A percentile compares a stretch with the other conserved stretches of the same genome.
phyloP scores from a whole-genome alignment of 2,113 vertebrate species.

The Elgaria multicarinata region DNA sequence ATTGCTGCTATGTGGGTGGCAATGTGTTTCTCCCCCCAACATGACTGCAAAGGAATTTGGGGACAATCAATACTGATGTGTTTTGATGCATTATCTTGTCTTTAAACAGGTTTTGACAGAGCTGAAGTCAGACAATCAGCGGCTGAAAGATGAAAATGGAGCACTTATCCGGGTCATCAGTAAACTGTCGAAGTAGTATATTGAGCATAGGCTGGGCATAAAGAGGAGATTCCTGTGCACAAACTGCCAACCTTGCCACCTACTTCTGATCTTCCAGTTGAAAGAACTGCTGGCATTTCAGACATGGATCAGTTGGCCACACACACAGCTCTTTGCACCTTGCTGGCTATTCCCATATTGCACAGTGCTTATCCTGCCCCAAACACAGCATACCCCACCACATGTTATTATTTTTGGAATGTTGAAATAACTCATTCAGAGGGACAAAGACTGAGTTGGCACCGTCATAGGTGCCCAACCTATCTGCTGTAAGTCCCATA shows the following conservation, averaged over 20 bases:
- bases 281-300: slow-evolving; percentile 51
- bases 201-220: slow-evolving; percentile 43
- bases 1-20: neutral
- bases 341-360: slow-evolving; percentile 64
- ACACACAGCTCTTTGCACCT: slow-evolving; percentile 50
- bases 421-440: slow-evolving; percentile 50
- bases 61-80: neutral
- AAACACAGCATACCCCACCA: neutral
- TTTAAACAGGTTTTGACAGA: slow-evolving; percentile 89
- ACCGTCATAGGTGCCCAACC: slow-evolving; percentile 49
- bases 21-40: neutral
- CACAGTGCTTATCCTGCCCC: slow-evolving; percentile 8
- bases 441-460: slow-evolving; percentile 39
- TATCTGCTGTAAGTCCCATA: slow-evolving; percentile 35
- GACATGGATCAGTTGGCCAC: slow-evolving; percentile 53
- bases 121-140: slow-evolving; percentile 96
- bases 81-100: slow-evolving; percentile 29
- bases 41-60: neutral
- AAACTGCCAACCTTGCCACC: slow-evolving; percentile 50
- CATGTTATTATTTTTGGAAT: slow-evolving; percentile 61
- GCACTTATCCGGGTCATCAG: slow-evolving; percentile 98
- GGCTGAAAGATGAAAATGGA: slow-evolving; percentile 97
- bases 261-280: slow-evolving; percentile 35
- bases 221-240: slow-evolving; percentile 52
- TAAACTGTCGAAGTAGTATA: slow-evolving; percentile 94